Evolutionary conservation across 2,113 vertebrate species (phyloP), one percentile per base, ranked within the genome.

Genomic region (Petaurus breviceps): DNA sequence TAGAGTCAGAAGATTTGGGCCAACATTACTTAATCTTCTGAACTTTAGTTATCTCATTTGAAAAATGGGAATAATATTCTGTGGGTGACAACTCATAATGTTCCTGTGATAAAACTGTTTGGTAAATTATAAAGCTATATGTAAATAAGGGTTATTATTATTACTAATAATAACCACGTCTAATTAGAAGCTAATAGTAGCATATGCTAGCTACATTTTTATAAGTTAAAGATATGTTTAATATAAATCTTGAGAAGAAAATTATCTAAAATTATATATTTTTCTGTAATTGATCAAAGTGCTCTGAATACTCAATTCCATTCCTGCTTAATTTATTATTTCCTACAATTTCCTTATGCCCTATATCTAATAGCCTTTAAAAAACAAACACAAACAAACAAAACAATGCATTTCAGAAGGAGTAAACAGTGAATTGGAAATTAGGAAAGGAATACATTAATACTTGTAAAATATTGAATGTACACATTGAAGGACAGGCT

Each of bases 281-380:
- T 96, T 77, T 68, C 26, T 84, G 51, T 46, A 46, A 51, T 92
- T 91, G 93, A 96, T 94, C 95, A 50, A 95, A 96, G 94, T 51
- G 92, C 9, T 96, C 93, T 94, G 47, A 95, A 84, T 90, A 57
- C 47, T 57, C 55, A 57, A 8, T 25, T 93, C 90, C 94, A 95
- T 94, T 97, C 95, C 96, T 47, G 91, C 51, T n/a, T 93, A 92
- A 96, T 95, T 96, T 94, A 96, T 57, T 90, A 57, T 97, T 90
- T 93, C 77, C 43, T 96, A 89, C 91, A 95, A 96, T 95, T 96
- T 61, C n/a, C 94, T 95, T 90, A 25, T 91, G 92, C 43, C 16
- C 92, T 23, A 95, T 43, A 37, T 51, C 91, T 92, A 96, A 95
- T 93, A 51, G n/a, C 49, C 50, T 89, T 96, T 61, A 61, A 49